Percentiles rank a stretch among this genome's conserved stretches.
These are phyloP conservation scores for Ageneiosus marmoratus DNA, from an alignment of 2,113 vertebrate genomes.

Conservation along the genomic window DNA sequence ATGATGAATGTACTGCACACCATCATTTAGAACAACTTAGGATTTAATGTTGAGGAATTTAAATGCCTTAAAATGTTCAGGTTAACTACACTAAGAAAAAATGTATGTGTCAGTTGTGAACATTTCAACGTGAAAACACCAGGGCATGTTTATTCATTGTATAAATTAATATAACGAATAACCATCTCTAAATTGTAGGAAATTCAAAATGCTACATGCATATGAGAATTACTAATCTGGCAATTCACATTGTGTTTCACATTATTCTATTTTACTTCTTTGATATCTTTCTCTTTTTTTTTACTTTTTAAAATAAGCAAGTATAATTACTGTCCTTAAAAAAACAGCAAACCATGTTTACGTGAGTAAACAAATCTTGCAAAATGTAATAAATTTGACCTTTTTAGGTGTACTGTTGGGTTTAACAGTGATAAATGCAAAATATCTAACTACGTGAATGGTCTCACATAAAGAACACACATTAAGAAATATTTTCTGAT, in stretches of 20 bases:
- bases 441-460: background rate
- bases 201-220: background rate
- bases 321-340: background rate
- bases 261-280: background rate
- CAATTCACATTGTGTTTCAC: background rate
- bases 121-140: background rate
- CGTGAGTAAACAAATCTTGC: background rate
- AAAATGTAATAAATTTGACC: background rate
- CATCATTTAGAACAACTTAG: too few relatives aligned
- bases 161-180: background rate
- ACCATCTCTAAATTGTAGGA: background rate
- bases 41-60: background rate
- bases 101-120: background rate
- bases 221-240: background rate
- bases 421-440: background rate
- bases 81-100: background rate
- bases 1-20: background rate
- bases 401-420: background rate
- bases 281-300: background rate
- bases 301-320: background rate
- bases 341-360: background rate
- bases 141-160: background rate
- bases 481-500: constrained; percentile 2
- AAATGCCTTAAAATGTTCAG: background rate
- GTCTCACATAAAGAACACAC: background rate